Base-by-base conservation (phyloP, 1,140 invertebrate genomes). In the Polyergus mexicanus region DNA sequence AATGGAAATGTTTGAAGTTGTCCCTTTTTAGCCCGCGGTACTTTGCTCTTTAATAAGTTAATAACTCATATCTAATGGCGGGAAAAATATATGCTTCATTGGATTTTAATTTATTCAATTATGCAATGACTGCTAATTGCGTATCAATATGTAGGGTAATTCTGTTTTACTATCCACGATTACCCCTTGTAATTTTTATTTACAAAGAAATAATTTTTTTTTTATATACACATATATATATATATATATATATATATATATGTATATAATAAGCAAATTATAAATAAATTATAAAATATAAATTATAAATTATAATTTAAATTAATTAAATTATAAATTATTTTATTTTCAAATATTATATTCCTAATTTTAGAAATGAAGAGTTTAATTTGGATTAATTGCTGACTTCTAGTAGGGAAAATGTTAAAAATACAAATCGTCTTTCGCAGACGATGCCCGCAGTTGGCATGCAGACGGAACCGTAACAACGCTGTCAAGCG, bases 401-500 rank as follows among this genome's bases (percentile, higher is more conserved):
- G 4, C 8, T 41, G 22, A 63, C 41, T 44, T 72, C 19, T 22
- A 44, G 22, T 13, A 22, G 10, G 19, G 0, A 47, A 72, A 54
- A 54, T 54, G 28, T 54, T 13, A 38, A 56, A 74, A 72, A 60
- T 47, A 22, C 35, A 25, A 81, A 65, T 58, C 77, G 35, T 56
- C 68, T 80, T 80, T 47, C 60, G 77, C 62, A 86, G 78, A 89
- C 56, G 75, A 80, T 85, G 65, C 56, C 38, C 65, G 84, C 81
- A 80, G 62, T 65, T 41, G 76, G 69, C 47, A 78, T 76, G 89
- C 86, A 90, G 83, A 86, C 84, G 76, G 54, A 69, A 69, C 77
- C 75, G 28, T 83, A 81, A 87, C 85, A 81, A 89, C 54, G 69
- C 71, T 89, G 88, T 89, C 89, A 62, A 47, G n/a, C 78, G 8